Conservation (phyloP, 2,113 vertebrate species). For the Pygoscelis adeliae region DNA sequence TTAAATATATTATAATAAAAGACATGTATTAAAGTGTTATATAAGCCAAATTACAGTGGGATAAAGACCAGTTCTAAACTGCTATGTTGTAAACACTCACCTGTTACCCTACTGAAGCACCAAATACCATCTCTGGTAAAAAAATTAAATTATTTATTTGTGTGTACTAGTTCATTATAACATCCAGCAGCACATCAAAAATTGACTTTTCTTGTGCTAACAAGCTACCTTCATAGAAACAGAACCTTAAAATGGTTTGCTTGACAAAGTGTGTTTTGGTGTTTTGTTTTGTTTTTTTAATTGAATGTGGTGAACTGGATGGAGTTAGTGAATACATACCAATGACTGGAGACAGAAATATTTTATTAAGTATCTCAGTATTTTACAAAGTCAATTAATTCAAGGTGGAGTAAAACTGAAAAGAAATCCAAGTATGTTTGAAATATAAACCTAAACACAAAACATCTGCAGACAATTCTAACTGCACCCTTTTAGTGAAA, state of each 20-base stretch:
- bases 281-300: neutral
- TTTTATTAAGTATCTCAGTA: neutral
- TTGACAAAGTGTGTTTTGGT: neutral
- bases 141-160: neutral
- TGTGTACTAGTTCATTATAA: neutral
- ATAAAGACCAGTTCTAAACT: neutral
- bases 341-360: neutral
- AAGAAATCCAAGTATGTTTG: neutral
- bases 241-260: neutral
- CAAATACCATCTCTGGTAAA: neutral
- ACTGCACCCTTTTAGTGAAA: neutral
- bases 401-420: neutral
- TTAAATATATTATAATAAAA: neutral
- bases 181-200: neutral
- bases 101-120: neutral
- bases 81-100: neutral
- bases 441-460: neutral
- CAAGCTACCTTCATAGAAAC: neutral
- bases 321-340: neutral
- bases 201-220: neutral
- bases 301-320: neutral
- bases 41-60: neutral
- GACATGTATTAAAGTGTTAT: neutral
- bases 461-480: neutral
- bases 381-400: neutral